Evolutionary conservation across 2,888 invertebrate species (phyloP), one percentile per base, ranked within the genome.

Genomic region (Folsomia candida): DNA sequence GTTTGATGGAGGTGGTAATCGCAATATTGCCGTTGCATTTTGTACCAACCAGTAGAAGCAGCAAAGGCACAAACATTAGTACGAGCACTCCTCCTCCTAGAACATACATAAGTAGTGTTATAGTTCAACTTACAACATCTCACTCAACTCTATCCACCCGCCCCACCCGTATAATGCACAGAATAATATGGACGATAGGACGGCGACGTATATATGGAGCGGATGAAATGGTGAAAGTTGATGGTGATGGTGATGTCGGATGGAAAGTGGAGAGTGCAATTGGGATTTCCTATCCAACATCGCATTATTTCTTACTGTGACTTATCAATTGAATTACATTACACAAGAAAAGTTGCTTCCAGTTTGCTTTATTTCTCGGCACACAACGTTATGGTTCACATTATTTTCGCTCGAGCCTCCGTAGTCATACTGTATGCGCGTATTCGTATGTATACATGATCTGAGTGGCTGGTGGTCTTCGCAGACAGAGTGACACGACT

Each of bases 1-100:
- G 37, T 37, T 37, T 37, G 37, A 37, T 37, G 54, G 22, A 54
- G 54, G 54, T 54, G 54, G 54, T 54, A 54, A 54, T 54, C 54
- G 54, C 54, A 54, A 54, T 54, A 54, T 54, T 54, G n/a, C n/a
- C n/a, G n/a, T n/a, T n/a, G 54, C 54, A 54, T 54, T 54, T 54
- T 54, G 54, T 54, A 54, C 54, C 54, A 54, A 54, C 54, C 20
- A 6, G 54, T 22, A 54, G 18, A 20, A 54, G 11, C 4, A 20
- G 22, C 6, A 54, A 54, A n/a, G 54, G n/a, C 4, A 37, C 37
- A 37, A 37, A 14, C 37, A 37, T 37, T 37, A 37, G 37, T 37
- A 37, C n/a, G n/a, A n/a, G n/a, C n/a, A n/a, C n/a, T n/a, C n/a
- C n/a, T n/a, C n/a, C n/a, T n/a, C n/a, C n/a, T n/a, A n/a, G n/a